These are phyloP conservation scores for Anneissia japonica DNA, from an alignment of 35 echinoderm and acorn worm genomes.

Conservation along the genomic window DNA sequence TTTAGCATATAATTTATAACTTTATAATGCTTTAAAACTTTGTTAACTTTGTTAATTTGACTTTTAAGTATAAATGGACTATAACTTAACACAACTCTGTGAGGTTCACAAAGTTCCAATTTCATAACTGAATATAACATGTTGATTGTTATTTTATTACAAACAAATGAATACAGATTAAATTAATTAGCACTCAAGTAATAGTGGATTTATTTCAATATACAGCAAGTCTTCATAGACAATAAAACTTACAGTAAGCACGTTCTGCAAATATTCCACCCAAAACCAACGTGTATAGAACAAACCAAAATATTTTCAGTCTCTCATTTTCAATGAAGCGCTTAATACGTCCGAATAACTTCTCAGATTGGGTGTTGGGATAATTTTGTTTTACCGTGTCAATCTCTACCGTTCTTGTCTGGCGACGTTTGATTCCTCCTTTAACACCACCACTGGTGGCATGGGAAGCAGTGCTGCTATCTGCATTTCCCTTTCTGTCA, in stretches of 20 bases:
- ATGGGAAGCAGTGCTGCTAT: too few relatives aligned
- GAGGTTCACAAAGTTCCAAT: too few relatives aligned
- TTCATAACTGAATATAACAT: too few relatives aligned
- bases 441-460: background rate
- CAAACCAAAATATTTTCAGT: conserved; percentile 67
- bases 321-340: conserved; percentile 90
- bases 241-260: conserved; percentile 82
- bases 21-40: too few relatives aligned
- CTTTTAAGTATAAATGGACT: too few relatives aligned
- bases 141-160: too few relatives aligned
- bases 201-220: background rate
- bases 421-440: background rate
- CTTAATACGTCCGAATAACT: conserved; percentile 34
- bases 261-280: conserved; percentile 69
- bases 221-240: background rate
- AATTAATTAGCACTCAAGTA: too few relatives aligned
- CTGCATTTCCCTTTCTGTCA: too few relatives aligned
- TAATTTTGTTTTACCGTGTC: conserved; percentile 42
- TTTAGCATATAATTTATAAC: too few relatives aligned
- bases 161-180: background rate
- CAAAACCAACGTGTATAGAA: conserved; percentile 75
- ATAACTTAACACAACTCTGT: too few relatives aligned
- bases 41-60: too few relatives aligned
- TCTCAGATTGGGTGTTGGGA: conserved; percentile 35
- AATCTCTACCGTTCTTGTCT: conserved; percentile 46